Conservation (phyloP, 2,113 vertebrate genomes). For the Strix aluco region DNA sequence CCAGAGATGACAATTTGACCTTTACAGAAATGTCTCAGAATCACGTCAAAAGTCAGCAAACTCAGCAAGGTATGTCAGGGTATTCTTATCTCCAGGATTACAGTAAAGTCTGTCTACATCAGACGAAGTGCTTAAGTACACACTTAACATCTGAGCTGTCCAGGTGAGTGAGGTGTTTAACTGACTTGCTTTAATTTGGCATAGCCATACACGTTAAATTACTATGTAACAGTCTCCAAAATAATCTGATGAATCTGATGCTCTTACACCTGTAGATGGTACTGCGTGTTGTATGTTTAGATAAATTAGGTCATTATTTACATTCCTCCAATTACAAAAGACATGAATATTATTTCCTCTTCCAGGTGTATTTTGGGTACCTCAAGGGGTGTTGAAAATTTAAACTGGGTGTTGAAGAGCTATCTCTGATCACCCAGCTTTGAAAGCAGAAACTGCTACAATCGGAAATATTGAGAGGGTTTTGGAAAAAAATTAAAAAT, state of each 20-base stretch:
- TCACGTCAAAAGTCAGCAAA: background rate
- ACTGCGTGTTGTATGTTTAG: background rate
- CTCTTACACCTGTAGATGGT: background rate
- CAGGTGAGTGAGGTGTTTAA: background rate
- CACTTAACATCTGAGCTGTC: background rate
- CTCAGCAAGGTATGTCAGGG: background rate
- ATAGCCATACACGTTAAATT: background rate
- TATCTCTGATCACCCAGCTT: background rate
- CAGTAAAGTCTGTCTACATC: background rate
- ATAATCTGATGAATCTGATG: background rate
- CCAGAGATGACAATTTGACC: background rate
- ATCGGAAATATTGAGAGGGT: background rate
- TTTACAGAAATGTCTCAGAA: background rate
- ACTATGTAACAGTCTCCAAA: background rate
- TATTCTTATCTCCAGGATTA: background rate
- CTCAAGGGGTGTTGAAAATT: background rate
- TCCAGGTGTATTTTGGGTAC: no score
- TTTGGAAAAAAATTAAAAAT: background rate
- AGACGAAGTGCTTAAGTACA: background rate
- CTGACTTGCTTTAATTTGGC: background rate
- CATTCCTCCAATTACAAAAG: background rate
- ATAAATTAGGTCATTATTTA: background rate
- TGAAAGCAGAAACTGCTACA: background rate
- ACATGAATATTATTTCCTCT: background rate
- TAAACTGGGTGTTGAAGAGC: background rate